These are phyloP conservation scores for Austrofundulus limnaeus DNA, from an alignment of 2,113 vertebrate species.

Conservation along the genomic window DNA sequence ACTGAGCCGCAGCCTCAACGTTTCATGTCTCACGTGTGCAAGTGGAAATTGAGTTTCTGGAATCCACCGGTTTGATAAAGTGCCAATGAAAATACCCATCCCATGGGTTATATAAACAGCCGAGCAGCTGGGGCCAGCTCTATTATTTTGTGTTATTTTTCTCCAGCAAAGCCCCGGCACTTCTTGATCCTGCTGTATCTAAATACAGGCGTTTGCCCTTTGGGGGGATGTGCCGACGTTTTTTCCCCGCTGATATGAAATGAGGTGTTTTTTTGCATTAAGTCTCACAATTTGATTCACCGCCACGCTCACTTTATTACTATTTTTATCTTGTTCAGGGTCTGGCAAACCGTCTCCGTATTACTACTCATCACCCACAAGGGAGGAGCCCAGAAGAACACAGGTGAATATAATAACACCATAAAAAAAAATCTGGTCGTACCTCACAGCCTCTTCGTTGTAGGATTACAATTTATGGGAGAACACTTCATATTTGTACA, in stretches of 20 bases:
- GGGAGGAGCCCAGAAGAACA: slow-evolving; percentile 90
- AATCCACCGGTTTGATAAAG: slow-evolving; percentile 55
- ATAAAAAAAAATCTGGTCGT: slow-evolving; percentile 7
- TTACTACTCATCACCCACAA: slow-evolving; percentile 94
- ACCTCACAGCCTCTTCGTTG: neutral
- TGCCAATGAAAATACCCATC: slow-evolving; percentile 56
- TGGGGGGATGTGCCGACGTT: slow-evolving; percentile 23
- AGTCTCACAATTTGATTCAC: slow-evolving; percentile 12
- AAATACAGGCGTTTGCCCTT: slow-evolving; percentile 52
- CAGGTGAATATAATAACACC: slow-evolving; percentile 83
- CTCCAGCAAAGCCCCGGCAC: slow-evolving; percentile 16
- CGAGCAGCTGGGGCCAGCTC: slow-evolving; percentile 28
- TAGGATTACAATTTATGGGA: neutral
- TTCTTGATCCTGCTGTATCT: slow-evolving; percentile 48
- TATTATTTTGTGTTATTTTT: slow-evolving; percentile 50
- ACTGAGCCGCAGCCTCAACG: slow-evolving; percentile 46
- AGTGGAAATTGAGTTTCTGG: slow-evolving; percentile 58
- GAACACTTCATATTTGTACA: neutral
- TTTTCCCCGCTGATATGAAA: slow-evolving; percentile 33
- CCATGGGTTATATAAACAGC: slow-evolving; percentile 59
- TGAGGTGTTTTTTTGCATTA: slow-evolving; percentile 20
- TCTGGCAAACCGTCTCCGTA: slow-evolving; percentile 94
- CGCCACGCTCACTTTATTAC: slow-evolving; percentile 2
- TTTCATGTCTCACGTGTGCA: slow-evolving; percentile 28
- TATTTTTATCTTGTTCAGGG: slow-evolving; percentile 74